Conservation (phyloP, 2,113 vertebrate species). For the Sinocyclocheilus anophthalmus region DNA sequence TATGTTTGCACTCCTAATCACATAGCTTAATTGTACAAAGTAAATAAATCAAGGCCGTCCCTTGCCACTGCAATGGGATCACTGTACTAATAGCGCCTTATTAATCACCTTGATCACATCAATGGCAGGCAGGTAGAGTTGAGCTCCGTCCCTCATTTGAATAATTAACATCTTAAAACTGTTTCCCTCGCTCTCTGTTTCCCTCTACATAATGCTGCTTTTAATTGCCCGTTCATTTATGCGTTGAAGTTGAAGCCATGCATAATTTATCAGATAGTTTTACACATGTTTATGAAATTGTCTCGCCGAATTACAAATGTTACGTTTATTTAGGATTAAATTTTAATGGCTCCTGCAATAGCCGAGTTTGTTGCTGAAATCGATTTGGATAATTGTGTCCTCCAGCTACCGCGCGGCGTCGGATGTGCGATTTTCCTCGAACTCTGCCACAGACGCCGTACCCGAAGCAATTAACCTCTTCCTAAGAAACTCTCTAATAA, state of each 20-base stretch:
- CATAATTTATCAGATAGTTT: constrained; percentile 77
- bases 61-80: constrained; percentile 84
- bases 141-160: constrained; percentile 70
- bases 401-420: constrained; percentile 48
- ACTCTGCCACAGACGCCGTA: constrained; percentile 42
- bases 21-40: constrained; percentile 89
- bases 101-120: constrained; percentile 76
- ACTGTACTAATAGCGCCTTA: constrained; percentile 71
- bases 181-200: constrained; percentile 35
- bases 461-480: constrained; percentile 27
- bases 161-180: constrained; percentile 79
- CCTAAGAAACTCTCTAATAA: constrained; percentile 1
- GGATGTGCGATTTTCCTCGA: constrained; percentile 57
- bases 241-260: constrained; percentile 70
- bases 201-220: constrained; percentile 59
- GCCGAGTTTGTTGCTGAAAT: constrained; percentile 63
- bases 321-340: constrained; percentile 80
- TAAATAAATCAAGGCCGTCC: constrained; percentile 90
- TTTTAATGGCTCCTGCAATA: constrained; percentile 69
- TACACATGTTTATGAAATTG: constrained; percentile 75
- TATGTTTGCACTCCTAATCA: constrained; percentile 95
- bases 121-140: constrained; percentile 76
- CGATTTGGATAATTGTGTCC: constrained; percentile 68
- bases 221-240: constrained; percentile 79
- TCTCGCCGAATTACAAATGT: constrained; percentile 85